Evolutionary conservation across 2,888 invertebrate genomes (phyloP).

Genomic region (Ctena decussata): DNA sequence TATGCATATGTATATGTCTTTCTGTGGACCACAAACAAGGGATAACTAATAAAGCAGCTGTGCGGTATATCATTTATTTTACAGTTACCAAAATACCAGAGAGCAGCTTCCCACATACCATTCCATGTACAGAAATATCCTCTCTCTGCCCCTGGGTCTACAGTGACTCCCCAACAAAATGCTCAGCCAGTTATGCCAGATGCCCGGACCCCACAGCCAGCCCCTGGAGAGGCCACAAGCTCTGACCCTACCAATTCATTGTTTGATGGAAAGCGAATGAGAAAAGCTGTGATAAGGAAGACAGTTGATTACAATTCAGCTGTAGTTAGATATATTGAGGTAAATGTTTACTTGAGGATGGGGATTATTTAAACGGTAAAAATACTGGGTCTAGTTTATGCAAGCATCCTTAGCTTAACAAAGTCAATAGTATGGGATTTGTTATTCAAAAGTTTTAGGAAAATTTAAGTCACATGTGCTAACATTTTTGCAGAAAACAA

Average conservation of each 20-base stretch:
- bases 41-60: too few relatives aligned
- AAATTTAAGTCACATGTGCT: too few relatives aligned
- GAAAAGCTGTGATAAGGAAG: conserved; percentile 98
- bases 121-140: not conserved
- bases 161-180: not conserved
- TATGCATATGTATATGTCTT: too few relatives aligned
- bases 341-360: too few relatives aligned
- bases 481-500: too few relatives aligned
- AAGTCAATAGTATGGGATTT: too few relatives aligned
- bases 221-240: conserved; percentile 18
- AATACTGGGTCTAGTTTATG: too few relatives aligned
- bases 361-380: too few relatives aligned
- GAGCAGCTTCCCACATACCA: not conserved
- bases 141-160: not conserved
- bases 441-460: too few relatives aligned
- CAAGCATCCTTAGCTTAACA: too few relatives aligned
- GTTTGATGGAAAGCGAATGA: conserved; percentile 95
- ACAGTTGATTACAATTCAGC: conserved; percentile 99
- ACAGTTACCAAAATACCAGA: conserved; percentile 5
- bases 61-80: too few relatives aligned
- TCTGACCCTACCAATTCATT: conserved; percentile 29
- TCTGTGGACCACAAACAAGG: too few relatives aligned
- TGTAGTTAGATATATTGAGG: conserved; percentile 96
- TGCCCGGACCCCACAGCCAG: not conserved
- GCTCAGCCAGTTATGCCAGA: not conserved